These are phyloP conservation scores for Tanypteryx hageni DNA, from an alignment of 2,888 invertebrate genomes.

Conservation along the genomic window DNA sequence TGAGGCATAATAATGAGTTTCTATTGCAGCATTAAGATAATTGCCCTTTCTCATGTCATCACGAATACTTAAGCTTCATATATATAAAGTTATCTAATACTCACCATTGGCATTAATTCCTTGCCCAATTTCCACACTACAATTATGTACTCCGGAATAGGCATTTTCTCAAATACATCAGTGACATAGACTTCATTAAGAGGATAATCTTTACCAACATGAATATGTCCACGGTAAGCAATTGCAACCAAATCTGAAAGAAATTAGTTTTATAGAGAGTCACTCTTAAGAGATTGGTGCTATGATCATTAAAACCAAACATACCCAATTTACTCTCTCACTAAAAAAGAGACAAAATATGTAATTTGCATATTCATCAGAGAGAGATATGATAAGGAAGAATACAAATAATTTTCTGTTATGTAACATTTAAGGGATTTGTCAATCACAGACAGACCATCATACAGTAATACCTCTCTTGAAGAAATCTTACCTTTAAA, in stretches of 20 bases:
- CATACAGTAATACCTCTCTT: not conserved
- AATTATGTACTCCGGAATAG: not conserved
- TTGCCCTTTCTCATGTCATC: too few species aligned
- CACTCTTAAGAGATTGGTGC: too few species aligned
- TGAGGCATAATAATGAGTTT: too few species aligned
- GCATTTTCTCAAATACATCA: not conserved
- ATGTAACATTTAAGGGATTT: not conserved
- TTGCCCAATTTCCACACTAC: constrained; percentile 11
- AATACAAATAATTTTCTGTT: not conserved
- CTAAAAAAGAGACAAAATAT: too few species aligned
- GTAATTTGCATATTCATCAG: too few species aligned
- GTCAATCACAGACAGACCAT: not conserved
- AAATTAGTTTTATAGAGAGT: not conserved
- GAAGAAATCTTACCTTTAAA: not conserved
- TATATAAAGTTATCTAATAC: not conserved
- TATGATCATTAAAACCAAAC: not conserved
- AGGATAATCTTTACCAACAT: not conserved
- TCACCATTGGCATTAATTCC: constrained; percentile 22
- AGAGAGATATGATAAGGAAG: not conserved
- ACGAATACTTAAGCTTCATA: not conserved
- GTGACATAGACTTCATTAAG: not conserved
- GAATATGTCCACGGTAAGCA: constrained; percentile 27
- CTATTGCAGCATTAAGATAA: too few species aligned
- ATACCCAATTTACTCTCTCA: not conserved
- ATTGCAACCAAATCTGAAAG: constrained; percentile 24